phyloP scores from a whole-genome alignment of 2,113 vertebrate species.

The Urocitellus parryii region DNA sequence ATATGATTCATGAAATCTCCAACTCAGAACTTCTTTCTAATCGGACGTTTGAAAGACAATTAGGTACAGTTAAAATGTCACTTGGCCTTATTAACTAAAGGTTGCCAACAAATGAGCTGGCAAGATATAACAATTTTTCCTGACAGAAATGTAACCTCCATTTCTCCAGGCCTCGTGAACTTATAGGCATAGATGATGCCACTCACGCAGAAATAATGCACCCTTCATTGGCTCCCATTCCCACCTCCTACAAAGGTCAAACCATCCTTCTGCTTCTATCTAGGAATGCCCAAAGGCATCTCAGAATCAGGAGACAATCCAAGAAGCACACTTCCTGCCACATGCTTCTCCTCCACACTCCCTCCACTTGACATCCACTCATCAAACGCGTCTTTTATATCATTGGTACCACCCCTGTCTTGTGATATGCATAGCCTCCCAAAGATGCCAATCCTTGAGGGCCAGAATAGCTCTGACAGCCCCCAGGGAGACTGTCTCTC shows the following conservation, averaged over 20 bases:
- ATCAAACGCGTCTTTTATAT: not conserved
- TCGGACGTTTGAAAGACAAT: not conserved
- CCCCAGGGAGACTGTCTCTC: not conserved
- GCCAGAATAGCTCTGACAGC: not conserved
- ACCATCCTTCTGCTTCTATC: not conserved
- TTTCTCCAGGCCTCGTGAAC: not conserved
- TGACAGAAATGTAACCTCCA: not conserved
- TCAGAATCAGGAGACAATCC: not conserved
- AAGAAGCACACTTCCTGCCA: not conserved
- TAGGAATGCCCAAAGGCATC: not conserved
- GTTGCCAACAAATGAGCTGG: not conserved
- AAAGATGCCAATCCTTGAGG: not conserved
- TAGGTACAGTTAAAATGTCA: not conserved
- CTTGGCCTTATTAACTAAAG: conserved; percentile 22
- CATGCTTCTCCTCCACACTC: not conserved
- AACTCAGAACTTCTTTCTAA: not conserved
- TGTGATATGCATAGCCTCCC: not conserved
- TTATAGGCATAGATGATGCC: not conserved
- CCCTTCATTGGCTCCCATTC: not conserved
- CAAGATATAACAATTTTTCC: not conserved
- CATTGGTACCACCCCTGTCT: rapidly evolving
- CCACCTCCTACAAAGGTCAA: not conserved
- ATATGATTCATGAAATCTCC: not conserved
- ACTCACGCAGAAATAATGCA: not conserved
- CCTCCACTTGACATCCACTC: not conserved